These are phyloP conservation scores for Chauna torquata DNA, from an alignment of 2,113 vertebrate species.

Conservation along the genomic window DNA sequence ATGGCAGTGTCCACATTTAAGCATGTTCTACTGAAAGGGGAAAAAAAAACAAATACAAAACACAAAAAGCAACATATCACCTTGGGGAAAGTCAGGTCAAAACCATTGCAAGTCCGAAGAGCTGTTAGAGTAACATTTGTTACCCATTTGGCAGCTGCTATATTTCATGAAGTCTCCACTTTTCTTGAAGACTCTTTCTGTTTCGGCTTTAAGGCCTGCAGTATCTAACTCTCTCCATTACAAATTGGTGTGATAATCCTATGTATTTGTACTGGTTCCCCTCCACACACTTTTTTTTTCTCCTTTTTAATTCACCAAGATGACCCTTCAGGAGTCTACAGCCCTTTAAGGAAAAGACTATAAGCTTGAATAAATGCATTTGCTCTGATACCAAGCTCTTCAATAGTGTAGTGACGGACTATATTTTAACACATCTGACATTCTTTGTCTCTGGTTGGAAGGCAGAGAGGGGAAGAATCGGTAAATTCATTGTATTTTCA, in stretches of 20 bases:
- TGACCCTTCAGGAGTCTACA: neutral
- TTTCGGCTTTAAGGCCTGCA: constrained; percentile 19
- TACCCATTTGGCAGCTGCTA: constrained; percentile 42
- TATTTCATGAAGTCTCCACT: constrained; percentile 13
- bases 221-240: neutral
- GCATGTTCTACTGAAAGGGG: neutral
- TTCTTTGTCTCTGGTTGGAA: neutral
- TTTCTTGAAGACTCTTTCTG: constrained; percentile 12
- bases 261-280: neutral
- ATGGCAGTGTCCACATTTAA: neutral
- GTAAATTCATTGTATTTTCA: constrained; percentile 16
- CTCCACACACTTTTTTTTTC: neutral
- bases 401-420: neutral
- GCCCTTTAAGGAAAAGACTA: neutral
- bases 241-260: neutral
- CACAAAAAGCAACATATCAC: neutral
- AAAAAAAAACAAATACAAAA: constrained; percentile 14
- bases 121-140: constrained; percentile 35
- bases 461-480: neutral
- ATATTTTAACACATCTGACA: neutral
- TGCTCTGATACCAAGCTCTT: neutral
- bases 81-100: constrained; percentile 14
- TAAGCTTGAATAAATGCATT: neutral
- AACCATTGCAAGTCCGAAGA: constrained; percentile 20
- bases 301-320: neutral